A percentile compares a stretch with the other conserved stretches of the same genome.
Evolutionary conservation across 2,113 vertebrate species (phyloP).

Genomic region (Macquaria ambigua): DNA sequence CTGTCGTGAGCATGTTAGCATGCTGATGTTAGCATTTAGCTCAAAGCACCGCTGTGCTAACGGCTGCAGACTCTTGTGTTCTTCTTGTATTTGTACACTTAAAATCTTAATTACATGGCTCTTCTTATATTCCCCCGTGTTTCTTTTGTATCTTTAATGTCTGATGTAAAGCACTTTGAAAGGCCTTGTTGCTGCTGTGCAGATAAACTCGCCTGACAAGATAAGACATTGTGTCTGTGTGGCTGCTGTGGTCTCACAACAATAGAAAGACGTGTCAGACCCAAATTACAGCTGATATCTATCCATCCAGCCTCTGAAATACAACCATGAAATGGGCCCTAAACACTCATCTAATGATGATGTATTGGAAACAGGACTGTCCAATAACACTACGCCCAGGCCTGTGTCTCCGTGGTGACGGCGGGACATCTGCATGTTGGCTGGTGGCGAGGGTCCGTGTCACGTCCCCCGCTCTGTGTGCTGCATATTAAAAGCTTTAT

Average conservation of each 20-base stretch:
- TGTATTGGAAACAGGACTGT: constrained; percentile 89
- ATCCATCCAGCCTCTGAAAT: constrained; percentile 82
- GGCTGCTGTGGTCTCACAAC: constrained; percentile 78
- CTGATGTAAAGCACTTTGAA: not conserved
- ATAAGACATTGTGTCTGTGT: constrained; percentile 84
- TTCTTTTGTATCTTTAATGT: not conserved
- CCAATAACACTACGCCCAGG: constrained; percentile 74
- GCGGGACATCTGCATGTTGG: constrained; percentile 90
- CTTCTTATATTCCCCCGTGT: too few relatives aligned
- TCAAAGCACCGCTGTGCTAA: too few relatives aligned
- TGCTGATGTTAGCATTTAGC: too few relatives aligned
- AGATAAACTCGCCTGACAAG: constrained; percentile 74
- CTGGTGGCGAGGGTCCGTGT: constrained; percentile 78
- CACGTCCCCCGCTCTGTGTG: constrained; percentile 88
- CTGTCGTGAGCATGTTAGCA: too few relatives aligned
- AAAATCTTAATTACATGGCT: too few relatives aligned
- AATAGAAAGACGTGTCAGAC: constrained; percentile 75
- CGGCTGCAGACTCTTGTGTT: too few relatives aligned
- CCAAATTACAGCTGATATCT: constrained; percentile 82
- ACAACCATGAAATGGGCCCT: constrained; percentile 87
- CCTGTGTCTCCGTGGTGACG: constrained; percentile 88
- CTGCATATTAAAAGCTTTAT: constrained; percentile 99
- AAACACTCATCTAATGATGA: constrained; percentile 92
- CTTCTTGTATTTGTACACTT: too few relatives aligned
- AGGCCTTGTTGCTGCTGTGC: constrained; percentile 31